These are phyloP conservation scores for Drosophila ambigua DNA, from an alignment of 1,140 invertebrate genomes.

Conservation along the genomic window DNA sequence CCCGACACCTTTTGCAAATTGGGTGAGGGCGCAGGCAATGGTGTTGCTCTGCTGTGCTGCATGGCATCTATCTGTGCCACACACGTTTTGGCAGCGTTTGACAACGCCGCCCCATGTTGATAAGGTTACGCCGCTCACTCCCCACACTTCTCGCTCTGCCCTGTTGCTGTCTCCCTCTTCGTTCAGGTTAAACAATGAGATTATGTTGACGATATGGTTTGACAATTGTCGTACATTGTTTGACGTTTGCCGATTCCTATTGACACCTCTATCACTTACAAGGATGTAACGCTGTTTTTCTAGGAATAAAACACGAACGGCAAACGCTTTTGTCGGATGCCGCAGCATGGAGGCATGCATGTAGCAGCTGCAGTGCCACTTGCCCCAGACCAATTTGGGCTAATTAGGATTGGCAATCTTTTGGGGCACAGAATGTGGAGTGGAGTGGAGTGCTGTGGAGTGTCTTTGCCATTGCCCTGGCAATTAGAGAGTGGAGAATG, in stretches of 20 bases:
- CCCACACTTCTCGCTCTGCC: not conserved
- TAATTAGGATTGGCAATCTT: constrained; percentile 63
- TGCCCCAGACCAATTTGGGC: constrained; percentile 48
- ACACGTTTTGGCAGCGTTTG: constrained; percentile 66
- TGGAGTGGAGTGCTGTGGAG: not conserved
- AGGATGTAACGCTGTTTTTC: constrained; percentile 79
- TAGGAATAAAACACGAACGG: constrained; percentile 70
- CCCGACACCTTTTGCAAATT: constrained; percentile 42
- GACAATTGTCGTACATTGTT: constrained; percentile 83
- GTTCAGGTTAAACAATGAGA: constrained; percentile 80
- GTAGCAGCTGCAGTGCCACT: not conserved
- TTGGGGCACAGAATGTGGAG: constrained; percentile 15
- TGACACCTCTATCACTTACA: constrained; percentile 75
- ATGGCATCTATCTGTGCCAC: constrained; percentile 29
- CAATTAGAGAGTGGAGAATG: not conserved
- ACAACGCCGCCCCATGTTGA: constrained; percentile 75
- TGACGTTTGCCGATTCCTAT: constrained; percentile 82
- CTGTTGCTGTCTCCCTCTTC: not conserved
- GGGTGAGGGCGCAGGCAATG: no score
- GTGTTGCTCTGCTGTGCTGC: not conserved
- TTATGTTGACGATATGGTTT: constrained; percentile 83
- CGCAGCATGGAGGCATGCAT: constrained; percentile 24
- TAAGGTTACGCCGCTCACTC: constrained; percentile 43
- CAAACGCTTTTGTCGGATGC: constrained; percentile 51
- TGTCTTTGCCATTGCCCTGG: constrained; percentile 5